Conservation (phyloP, 2,888 invertebrate genomes). For the Yponomeuta plumbellus region DNA sequence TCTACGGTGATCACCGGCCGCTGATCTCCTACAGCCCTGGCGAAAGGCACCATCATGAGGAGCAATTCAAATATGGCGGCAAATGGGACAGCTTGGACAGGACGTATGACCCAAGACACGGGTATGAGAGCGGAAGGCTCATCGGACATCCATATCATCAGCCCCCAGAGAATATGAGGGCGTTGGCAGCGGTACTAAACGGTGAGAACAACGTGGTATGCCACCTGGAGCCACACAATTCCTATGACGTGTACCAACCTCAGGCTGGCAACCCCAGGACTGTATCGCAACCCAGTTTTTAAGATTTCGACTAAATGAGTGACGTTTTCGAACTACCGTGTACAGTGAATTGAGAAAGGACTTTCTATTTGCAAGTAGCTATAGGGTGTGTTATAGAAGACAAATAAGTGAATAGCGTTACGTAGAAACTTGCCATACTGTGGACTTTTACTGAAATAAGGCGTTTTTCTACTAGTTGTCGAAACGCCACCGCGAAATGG, state of each 20-base stretch:
- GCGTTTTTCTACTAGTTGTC: too few relatives aligned
- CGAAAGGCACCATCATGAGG: conserved; percentile 74
- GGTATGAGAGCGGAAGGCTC: conserved; percentile 68
- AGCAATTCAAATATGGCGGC: conserved; percentile 61
- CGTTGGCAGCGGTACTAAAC: conserved; percentile 86
- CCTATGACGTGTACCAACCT: conserved; percentile 67
- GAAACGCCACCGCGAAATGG: too few relatives aligned
- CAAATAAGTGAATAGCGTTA: conserved; percentile 57
- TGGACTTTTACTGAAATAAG: conserved; percentile 53
- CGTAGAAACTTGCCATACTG: conserved; percentile 73
- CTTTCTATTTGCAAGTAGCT: conserved; percentile 68
- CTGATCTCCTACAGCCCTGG: conserved; percentile 86
- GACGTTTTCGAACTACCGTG: conserved; percentile 30
- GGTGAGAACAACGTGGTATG: conserved; percentile 91
- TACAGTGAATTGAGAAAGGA: conserved; percentile 62
- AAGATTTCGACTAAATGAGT: conserved; percentile 39
- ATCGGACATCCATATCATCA: conserved; percentile 71
- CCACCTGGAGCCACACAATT: conserved; percentile 85
- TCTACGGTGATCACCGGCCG: conserved; percentile 88
- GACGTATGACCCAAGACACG: conserved; percentile 63
- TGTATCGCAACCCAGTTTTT: conserved; percentile 72
- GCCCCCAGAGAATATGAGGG: conserved; percentile 75
- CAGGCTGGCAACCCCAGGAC: conserved; percentile 65
- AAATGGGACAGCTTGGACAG: conserved; percentile 74
- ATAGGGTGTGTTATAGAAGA: conserved; percentile 51